A percentile compares a stretch with the other conserved stretches of the same genome.
Evolutionary conservation across 1,140 invertebrate genomes (phyloP).

Genomic region (Onthophagus taurus): DNA sequence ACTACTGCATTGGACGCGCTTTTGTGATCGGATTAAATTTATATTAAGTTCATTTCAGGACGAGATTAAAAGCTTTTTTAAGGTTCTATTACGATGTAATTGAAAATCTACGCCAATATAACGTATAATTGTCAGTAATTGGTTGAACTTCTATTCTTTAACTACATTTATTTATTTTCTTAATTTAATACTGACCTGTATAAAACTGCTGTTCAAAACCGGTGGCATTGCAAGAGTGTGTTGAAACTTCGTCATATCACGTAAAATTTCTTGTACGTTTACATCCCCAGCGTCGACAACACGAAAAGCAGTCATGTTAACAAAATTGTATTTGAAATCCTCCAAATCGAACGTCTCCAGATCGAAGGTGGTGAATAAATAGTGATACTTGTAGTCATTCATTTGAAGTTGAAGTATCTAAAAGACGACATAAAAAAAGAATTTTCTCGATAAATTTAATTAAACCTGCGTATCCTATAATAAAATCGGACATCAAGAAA

Average conservation of each 20-base stretch:
- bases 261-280: slow-evolving; percentile 62
- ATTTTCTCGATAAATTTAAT: too few relatives aligned
- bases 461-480: too few relatives aligned
- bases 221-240: slow-evolving; percentile 60
- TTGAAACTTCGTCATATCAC: slow-evolving; percentile 81
- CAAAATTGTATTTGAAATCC: slow-evolving; percentile 89
- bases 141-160: too few relatives aligned
- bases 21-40: too few relatives aligned
- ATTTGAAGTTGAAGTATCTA: slow-evolving; percentile 59
- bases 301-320: slow-evolving; percentile 87
- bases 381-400: slow-evolving; percentile 35
- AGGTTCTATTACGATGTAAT: too few relatives aligned
- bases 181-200: slow-evolving; percentile 61
- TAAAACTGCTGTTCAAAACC: slow-evolving; percentile 56
- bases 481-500: background rate
- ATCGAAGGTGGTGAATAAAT: slow-evolving; percentile 87
- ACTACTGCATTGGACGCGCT: too few relatives aligned
- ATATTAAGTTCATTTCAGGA: too few relatives aligned
- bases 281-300: slow-evolving; percentile 71
- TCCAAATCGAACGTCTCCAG: slow-evolving; percentile 84
- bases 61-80: too few relatives aligned
- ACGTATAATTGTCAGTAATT: too few relatives aligned
- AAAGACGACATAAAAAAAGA: slow-evolving; percentile 38
- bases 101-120: too few relatives aligned
- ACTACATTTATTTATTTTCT: too few relatives aligned